Evolutionary conservation across 2,113 vertebrate genomes (phyloP), one percentile per base, ranked within the genome.

Genomic region (Morone saxatilis): DNA sequence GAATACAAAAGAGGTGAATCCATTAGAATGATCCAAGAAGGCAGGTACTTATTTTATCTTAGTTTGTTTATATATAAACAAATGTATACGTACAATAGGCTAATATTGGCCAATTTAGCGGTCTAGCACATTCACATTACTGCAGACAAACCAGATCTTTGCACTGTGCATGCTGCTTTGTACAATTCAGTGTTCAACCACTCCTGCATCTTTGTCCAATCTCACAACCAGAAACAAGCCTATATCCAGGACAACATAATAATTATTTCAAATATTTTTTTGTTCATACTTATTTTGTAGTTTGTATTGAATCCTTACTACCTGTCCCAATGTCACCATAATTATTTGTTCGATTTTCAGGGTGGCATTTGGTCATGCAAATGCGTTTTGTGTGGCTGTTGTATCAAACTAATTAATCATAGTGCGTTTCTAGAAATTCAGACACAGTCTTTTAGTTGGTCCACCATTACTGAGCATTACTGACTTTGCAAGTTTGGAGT

Each of bases 401-500:
- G 17, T 56, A 4, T 60, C 53, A 54, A 60, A 56, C 69, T 56
- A 38, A 81, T 69, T 74, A 61, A 60, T 56, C 53, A 56, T 11
- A 14, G 20, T 31, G 12, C 25, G 2, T 36, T 48, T 63, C 50
- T 78, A 10, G 45, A 65, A 61, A 59, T 69, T 54, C 25, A 20
- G 53, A 68, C 25, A 38, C 45, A 6, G 16, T 56, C 51, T 40
- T 41, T 14, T 17, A 72, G 53, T 62, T 80, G 53, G 59, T 60
- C 22, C 59, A 43, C 20, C 14, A 3, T 78, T 81, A 74, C 57
- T 68, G 81, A 80, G 7, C 67, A 63, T 71, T 31, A 31, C 31
- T 4, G 31, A 31, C 48, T 40, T 74, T 7, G 43, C 41, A 41
- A 3, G 40, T 45, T 70, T 43, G 13, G 50, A 41, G 61, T 62